Evolutionary conservation across 2,797 vertebrate genomes (phyloP), one percentile per base, ranked within the genome.

Genomic region (Hapalemur alaotrensis): DNA sequence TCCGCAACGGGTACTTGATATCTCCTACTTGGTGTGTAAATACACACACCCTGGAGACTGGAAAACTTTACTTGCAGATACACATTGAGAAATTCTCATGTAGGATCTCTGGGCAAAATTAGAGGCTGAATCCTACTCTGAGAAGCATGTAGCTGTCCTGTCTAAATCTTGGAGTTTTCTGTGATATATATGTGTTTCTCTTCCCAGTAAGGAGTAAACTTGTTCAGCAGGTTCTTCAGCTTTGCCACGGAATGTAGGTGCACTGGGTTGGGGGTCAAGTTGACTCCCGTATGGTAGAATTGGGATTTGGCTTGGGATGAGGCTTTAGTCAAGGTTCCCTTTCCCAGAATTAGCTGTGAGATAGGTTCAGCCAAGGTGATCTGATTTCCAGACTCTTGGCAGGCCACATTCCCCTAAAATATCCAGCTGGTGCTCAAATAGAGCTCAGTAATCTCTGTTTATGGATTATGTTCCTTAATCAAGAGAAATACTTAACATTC

Each of bases 181-280:
- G 7, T 50, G 48, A 23, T 78, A 8, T 32, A 50, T 46, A 61
- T 69, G 20, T 50, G 23, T 72, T 61, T 82, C 78, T 18, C 1
- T 52, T 82, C 70, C 18, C 43, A 69, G 20, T 50, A 46, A 94
- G 38, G 35, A 65, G 32, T 8, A 50, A 87, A 84, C 63, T 70
- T 61, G 89, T 57, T 79, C 20, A 15, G 25, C 96, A 30, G 65
- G 95, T 89, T 93, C 46, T 89, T 78, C 63, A 32, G 54, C 94
- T 95, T 95, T 73, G 73, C 43, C 32, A 15, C 91, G 91, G 78
- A 86, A 83, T 28, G 48, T 30, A 79, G 88, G 80, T 86, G 65
- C 69, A 25, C 4, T 57, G 54, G 22, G 23, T 25, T 57, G 54
- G 54, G 54, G 54, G 32, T 15, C 0, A 2, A n/a, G 63, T 32